phyloP scores from a whole-genome alignment of 2,797 vertebrate genomes.

The Notolepis coatsorum region DNA sequence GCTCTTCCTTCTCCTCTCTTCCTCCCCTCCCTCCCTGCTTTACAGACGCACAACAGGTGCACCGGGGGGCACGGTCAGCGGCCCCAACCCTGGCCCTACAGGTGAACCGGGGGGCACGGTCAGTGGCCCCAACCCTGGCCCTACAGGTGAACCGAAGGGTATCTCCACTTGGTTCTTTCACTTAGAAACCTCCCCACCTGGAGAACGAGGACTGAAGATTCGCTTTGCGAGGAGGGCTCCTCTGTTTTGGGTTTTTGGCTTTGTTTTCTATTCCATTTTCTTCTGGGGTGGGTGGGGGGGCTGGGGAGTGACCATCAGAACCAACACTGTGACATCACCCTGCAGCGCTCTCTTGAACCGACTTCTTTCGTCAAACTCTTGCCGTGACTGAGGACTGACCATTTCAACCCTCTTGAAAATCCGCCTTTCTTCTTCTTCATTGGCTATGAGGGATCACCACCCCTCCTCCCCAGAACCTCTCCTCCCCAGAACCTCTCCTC shows the following conservation, averaged over 20 bases:
- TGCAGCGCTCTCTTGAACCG: background rate
- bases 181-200: background rate
- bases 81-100: conserved; percentile 33
- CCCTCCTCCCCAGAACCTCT: conserved; percentile 65
- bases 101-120: conserved; percentile 27
- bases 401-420: conserved; percentile 70
- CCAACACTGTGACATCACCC: conserved; percentile 5
- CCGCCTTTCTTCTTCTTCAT: conserved; percentile 70
- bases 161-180: conserved; percentile 32
- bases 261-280: conserved; percentile 24
- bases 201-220: conserved; percentile 14
- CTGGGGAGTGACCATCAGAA: no score
- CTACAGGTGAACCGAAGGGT: conserved; percentile 14
- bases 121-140: conserved; percentile 25
- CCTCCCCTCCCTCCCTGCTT: no score
- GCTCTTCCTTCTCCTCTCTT: background rate
- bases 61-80: conserved; percentile 13
- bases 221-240: conserved; percentile 26
- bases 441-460: conserved; percentile 75
- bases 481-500: conserved; percentile 43
- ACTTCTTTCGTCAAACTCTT: conserved; percentile 29
- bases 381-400: conserved; percentile 48
- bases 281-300: no score
- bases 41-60: background rate
- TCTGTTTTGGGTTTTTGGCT: background rate